phyloP scores from a whole-genome alignment of 2,888 invertebrate genomes.

The Incurvaria masculella region DNA sequence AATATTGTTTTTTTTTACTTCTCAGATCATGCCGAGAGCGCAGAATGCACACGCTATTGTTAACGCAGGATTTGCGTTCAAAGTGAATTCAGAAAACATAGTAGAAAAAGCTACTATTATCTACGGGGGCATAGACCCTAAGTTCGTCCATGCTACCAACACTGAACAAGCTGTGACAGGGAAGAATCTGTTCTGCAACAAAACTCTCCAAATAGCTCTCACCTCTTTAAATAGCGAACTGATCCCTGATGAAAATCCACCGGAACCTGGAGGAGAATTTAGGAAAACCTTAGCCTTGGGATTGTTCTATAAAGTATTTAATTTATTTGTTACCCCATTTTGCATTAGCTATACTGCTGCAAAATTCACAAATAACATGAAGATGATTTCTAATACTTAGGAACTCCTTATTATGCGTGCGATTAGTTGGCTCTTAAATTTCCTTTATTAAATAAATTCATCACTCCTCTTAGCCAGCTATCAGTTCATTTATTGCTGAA shows the following conservation, averaged over 20 bases:
- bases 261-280: slow-evolving; percentile 67
- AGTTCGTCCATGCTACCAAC: slow-evolving; percentile 53
- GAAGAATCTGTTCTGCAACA: slow-evolving; percentile 36
- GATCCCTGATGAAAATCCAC: slow-evolving; percentile 58
- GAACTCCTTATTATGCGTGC: too few relatives aligned
- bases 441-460: too few relatives aligned
- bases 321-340: neutral
- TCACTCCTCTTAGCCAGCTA: too few relatives aligned
- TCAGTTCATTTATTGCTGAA: too few relatives aligned
- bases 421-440: too few relatives aligned
- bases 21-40: slow-evolving; percentile 70
- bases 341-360: too few relatives aligned
- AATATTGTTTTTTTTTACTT: slow-evolving; percentile 11
- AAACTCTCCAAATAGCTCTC: slow-evolving; percentile 48
- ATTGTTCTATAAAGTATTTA: slow-evolving; percentile 75
- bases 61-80: slow-evolving; percentile 70
- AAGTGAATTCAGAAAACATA: slow-evolving; percentile 39
- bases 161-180: slow-evolving; percentile 52
- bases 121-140: slow-evolving; percentile 61
- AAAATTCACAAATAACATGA: too few relatives aligned
- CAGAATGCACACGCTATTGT: slow-evolving; percentile 77
- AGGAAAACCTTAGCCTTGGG: slow-evolving; percentile 68
- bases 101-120: slow-evolving; percentile 56
- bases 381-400: too few relatives aligned
- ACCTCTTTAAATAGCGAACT: slow-evolving; percentile 57